phyloP scores from a whole-genome alignment of 2,113 vertebrate species.

The Columba janthina region DNA sequence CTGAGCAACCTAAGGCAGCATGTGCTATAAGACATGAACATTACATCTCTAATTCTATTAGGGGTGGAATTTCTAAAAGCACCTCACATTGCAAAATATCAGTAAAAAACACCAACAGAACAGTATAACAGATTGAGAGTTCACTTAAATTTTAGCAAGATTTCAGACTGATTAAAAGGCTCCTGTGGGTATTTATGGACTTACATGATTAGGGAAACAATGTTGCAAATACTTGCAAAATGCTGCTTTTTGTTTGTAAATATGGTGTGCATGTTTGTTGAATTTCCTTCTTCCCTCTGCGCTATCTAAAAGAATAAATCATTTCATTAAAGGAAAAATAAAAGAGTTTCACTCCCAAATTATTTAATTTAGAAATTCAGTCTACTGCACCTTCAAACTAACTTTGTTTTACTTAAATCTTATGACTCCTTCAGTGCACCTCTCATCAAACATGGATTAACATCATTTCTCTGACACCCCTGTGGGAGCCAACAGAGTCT shows the following conservation, averaged over 20 bases:
- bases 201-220: neutral
- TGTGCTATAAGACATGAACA: neutral
- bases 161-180: neutral
- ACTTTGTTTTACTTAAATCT: neutral
- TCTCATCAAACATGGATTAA: neutral
- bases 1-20: neutral
- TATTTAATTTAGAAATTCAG: neutral
- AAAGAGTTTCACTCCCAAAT: neutral
- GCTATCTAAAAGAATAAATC: neutral
- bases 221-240: neutral
- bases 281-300: neutral
- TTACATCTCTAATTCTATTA: neutral
- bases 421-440: neutral
- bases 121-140: neutral
- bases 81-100: rapidly evolving
- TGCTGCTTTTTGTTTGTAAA: neutral
- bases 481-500: neutral
- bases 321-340: neutral
- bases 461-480: neutral
- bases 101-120: neutral
- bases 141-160: neutral
- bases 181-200: neutral
- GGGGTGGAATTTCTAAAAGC: neutral
- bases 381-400: neutral
- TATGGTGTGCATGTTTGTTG: neutral